Evolutionary conservation across 2,888 invertebrate species (phyloP), one percentile per base, ranked within the genome.

Genomic region (Blastobasis adustella): DNA sequence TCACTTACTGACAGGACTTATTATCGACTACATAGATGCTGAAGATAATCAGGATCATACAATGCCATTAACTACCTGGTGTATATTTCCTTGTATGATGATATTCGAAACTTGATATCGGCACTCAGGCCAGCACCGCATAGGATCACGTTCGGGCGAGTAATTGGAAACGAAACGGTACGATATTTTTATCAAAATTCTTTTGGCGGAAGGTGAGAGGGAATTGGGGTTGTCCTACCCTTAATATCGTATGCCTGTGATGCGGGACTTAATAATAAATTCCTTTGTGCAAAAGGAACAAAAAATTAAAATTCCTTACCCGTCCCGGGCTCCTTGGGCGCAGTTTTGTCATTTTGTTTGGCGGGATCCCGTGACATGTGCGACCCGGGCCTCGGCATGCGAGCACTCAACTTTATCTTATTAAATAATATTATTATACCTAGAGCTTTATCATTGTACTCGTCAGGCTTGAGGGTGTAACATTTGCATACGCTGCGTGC

Each of bases 231-330:
- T 72, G 69, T 70, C 69, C 63, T 71, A 68, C 63, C 65, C 71
- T 68, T 73, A 73, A 78, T 78, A 76, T 76, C 76, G 73, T 76
- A 78, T 77, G 78, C 73, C 63, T 67, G 69, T 74, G 75, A 77
- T 77, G 73, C 71, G 69, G 66, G 66, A 71, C 76, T 76, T 82
- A 78, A 84, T 82, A 82, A 82, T 79, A 81, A 80, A 82, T 85
- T 82, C 79, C 75, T 80, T 81, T 80, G 79, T 77, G 72, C 63
- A 71, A 76, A 79, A 78, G 76, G 78, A 80, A 76, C 73, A 76
- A 79, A 79, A 81, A 82, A 82, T 84, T 81, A 77, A 79, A 83
- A 85, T 84, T 83, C 80, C 71, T 75, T 71, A 65, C 83, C 67
- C 76, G 83, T 78, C 63, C 65, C 70, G 53, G 56, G 70, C 67